Evolutionary conservation across 2,888 invertebrate genomes (phyloP), one percentile per base, ranked within the genome.

Genomic region (Lapara coniferarum): DNA sequence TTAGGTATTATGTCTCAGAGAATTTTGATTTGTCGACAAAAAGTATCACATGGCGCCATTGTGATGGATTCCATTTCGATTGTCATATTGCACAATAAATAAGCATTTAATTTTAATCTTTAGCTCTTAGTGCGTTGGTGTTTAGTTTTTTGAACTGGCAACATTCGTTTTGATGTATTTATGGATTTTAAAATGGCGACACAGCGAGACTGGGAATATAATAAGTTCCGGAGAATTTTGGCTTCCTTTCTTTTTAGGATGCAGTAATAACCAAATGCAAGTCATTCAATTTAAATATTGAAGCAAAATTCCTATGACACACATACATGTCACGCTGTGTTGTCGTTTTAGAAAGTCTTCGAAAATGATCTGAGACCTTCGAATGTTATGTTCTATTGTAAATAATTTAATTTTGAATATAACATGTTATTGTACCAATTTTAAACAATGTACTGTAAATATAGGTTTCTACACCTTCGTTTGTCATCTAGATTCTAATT

Each of bases 381-480:
- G 72, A 75, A 73, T 73, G 67, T 53, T 68, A 69, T 70, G 68
- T 69, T 73, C 52, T 71, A 74, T 76, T 79, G 77, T 78, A 76
- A 75, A 78, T 75, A 75, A 66, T 70, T 66, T 68, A 53, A 71
- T 59, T 71, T 74, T 66, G 44, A 51, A 56, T 46, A 70, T 70
- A 2, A 14, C 10, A 12, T 63, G 63, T 70, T 66, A 69, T 67
- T 70, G 67, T 70, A 72, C 74, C 74, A 77, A 74, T 74, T 76
- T 77, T 44, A 71, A 71, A 72, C 72, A 71, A 71, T 72, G 69
- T 74, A 59, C 69, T 79, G 78, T 79, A 79, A 78, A 79, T 79
- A 79, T 77, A 46, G 51, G 67, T 69, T 58, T 57, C 66, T 71
- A 58, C 67, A 58, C 51, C 68, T 66, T 25, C 55, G 4, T 46